Conservation (phyloP, 2,888 invertebrate genomes). For the Lasioglossum malachurum region DNA sequence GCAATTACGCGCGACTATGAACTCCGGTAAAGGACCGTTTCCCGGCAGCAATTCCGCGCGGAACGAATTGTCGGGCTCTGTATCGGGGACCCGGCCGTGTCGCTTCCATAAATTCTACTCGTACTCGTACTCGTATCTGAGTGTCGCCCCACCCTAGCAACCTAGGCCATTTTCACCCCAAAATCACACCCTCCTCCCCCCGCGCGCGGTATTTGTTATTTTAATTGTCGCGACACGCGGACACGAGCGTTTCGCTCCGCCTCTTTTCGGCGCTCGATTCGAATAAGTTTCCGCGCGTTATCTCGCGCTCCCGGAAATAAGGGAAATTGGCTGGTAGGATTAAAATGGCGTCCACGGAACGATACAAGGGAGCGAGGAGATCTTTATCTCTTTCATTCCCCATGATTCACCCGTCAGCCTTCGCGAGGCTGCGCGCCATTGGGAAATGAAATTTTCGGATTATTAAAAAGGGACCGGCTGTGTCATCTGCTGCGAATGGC, state of each 20-base stretch:
- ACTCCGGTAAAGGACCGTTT: conserved; percentile 42
- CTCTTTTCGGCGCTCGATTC: conserved; percentile 5
- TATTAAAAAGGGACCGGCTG: conserved; percentile 5
- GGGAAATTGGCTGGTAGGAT: conserved; percentile 12
- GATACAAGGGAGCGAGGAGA: not conserved
- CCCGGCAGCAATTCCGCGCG: conserved; percentile 39
- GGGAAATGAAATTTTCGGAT: conserved; percentile 1
- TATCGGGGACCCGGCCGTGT: not conserved
- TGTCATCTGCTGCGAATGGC: not conserved
- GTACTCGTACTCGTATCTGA: not conserved
- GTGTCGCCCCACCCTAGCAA: not conserved
- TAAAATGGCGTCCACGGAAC: not conserved
- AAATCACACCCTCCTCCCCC: not conserved
- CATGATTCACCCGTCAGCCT: not conserved
- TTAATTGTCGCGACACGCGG: conserved; percentile 40
- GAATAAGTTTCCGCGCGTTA: conserved; percentile 6
- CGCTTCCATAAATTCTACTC: conserved; percentile 41
- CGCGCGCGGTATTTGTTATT: conserved; percentile 35
- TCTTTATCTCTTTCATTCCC: conserved; percentile 4
- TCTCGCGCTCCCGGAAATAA: conserved; percentile 22
- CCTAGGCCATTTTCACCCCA: conserved; percentile 17
- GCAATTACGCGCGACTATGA: conserved; percentile 52
- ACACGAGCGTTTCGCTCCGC: not conserved
- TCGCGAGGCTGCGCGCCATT: not conserved
- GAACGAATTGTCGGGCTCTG: conserved; percentile 34